Evolutionary conservation across 2,113 vertebrate species (phyloP), one percentile per base, ranked within the genome.

Genomic region (Nesogale talazaci): DNA sequence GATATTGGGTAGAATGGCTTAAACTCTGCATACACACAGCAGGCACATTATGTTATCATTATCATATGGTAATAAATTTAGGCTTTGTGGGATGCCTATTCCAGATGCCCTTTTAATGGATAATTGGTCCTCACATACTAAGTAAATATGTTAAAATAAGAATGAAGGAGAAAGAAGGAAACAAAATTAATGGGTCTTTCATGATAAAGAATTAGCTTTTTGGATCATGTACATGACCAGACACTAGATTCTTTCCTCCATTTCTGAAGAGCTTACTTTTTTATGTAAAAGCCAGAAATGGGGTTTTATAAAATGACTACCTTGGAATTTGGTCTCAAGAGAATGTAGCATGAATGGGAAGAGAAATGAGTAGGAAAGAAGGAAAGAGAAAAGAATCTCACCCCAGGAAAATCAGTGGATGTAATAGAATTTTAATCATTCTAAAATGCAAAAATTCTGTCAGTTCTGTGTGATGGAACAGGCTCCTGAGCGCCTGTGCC

Each of bases 41-140:
- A 83, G 84, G 56, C 72, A 59, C 42, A 81, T 88, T 83, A 92
- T 92, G 94, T 95, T 94, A 91, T 88, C 88, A 82, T 94, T 91
- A 69, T 76, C 14, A n/a, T 63, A 83, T 78, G 74, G 29, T 90
- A 90, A 94, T 93, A 94, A 92, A 93, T 88, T 31, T 61, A 91
- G 74, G 29, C 72, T 91, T 95, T 82, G 46, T 59, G 38, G 75
- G 69, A 88, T 8, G 79, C 86, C 89, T 94, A 76, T 88, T 97
- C 80, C 91, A 92, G 90, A 90, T 92, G 72, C 88, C 90, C 83
- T 94, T 94, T 93, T 93, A 94, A 83, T 90, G 72, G 59, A n/a
- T 96, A 94, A 95, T 93, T 92, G 70, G 31, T 88, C 78, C 83
- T 89, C 90, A 84, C 56, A 92, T 40, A 83, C 70, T 88, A 95